Conservation (phyloP, 2,113 vertebrate species). For the Pluvialis apricaria region DNA sequence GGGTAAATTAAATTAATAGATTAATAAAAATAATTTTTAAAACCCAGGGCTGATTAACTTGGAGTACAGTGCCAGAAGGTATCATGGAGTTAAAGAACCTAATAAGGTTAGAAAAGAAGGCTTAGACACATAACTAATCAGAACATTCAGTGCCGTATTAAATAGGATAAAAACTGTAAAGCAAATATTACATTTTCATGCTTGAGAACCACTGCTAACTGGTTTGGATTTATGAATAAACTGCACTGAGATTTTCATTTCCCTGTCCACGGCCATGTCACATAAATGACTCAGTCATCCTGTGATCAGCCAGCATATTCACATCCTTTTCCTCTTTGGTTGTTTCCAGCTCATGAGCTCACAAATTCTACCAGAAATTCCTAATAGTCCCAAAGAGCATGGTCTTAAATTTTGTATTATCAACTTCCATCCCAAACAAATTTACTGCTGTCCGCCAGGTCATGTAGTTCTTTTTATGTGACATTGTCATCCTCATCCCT, state of each 20-base stretch:
- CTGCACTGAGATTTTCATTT: neutral
- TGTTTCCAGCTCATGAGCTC: neutral
- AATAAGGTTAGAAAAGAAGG: slow-evolving; percentile 39
- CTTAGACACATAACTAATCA: slow-evolving; percentile 38
- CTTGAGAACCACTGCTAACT: slow-evolving; percentile 1
- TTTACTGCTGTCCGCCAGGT: neutral
- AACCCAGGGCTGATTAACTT: neutral
- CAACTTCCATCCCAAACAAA: neutral
- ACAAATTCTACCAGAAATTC: neutral
- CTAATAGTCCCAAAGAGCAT: neutral
- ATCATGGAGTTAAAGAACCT: slow-evolving; percentile 37
- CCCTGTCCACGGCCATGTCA: neutral
- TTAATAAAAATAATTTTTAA: slow-evolving; percentile 33
- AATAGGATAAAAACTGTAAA: slow-evolving; percentile 18
- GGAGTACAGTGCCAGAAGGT: slow-evolving; percentile 9
- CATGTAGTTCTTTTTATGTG: neutral
- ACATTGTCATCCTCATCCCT: neutral
- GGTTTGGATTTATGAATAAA: slow-evolving; percentile 23
- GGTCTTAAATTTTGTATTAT: neutral
- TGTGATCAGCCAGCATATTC: neutral
- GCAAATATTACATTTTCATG: slow-evolving; percentile 32
- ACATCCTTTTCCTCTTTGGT: neutral
- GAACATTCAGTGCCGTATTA: slow-evolving; percentile 7
- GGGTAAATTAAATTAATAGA: slow-evolving; percentile 18
- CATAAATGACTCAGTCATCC: neutral